Evolutionary conservation across 2,888 invertebrate genomes (phyloP).

Genomic region (Ditylenchus weischeri): DNA sequence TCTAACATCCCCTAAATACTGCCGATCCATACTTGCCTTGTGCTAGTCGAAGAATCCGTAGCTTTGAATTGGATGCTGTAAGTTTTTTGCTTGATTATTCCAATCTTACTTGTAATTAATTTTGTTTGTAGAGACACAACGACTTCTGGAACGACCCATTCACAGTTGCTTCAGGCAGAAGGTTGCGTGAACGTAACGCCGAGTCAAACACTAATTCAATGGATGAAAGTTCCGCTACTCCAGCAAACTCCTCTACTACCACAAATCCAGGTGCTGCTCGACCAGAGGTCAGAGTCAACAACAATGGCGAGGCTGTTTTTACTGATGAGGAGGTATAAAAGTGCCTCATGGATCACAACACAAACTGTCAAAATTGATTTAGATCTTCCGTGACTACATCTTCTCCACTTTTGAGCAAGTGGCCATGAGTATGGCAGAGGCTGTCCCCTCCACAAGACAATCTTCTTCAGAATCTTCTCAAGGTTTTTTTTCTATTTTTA

Average conservation of each 20-base stretch:
- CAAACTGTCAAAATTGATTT: too few relatives aligned
- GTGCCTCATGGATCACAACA: too few relatives aligned
- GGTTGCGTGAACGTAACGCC: constrained; percentile 7
- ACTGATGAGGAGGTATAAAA: background rate
- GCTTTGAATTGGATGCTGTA: constrained; percentile 14
- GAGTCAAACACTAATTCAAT: background rate
- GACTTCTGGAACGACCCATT: constrained; percentile 26
- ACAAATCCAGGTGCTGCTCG: constrained; percentile 4
- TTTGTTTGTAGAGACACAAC: constrained; percentile 17
- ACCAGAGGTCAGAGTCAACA: constrained; percentile 7
- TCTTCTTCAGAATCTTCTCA: background rate
- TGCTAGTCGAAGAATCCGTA: constrained; percentile 15
- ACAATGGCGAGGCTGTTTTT: constrained; percentile 3
- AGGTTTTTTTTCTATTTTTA: background rate
- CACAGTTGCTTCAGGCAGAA: constrained; percentile 19
- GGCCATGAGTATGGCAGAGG: background rate
- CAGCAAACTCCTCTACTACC: background rate
- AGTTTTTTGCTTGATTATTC: background rate
- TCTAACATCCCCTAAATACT: constrained; percentile 17
- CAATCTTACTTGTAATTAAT: background rate
- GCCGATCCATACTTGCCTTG: constrained; percentile 19
- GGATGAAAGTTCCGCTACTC: background rate
- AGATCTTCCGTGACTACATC: constrained; percentile 6
- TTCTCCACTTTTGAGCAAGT: constrained; percentile 4
- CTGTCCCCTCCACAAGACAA: background rate